A percentile compares a stretch with the other conserved stretches of the same genome.
Evolutionary conservation across 2,113 vertebrate genomes (phyloP).

Genomic region (Actenoides lindsayi): DNA sequence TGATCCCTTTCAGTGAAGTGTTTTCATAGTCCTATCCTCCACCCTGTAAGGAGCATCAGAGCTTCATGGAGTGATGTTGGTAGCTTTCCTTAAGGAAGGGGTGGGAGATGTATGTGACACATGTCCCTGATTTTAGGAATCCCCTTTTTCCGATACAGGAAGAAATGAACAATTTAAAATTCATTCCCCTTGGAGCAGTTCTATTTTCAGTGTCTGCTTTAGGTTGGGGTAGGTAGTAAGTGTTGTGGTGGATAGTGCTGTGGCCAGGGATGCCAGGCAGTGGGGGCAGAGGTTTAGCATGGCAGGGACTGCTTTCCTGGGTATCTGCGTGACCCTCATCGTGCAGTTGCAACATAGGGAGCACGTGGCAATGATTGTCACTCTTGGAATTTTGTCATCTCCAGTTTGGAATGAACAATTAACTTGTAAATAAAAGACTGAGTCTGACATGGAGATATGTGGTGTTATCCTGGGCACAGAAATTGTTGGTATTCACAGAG

Average conservation of each 20-base stretch:
- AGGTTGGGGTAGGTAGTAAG: not conserved
- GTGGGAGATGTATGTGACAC: not conserved
- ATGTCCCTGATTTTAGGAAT: not conserved
- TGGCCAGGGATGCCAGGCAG: not conserved
- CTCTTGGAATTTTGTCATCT: not conserved
- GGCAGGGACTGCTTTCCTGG: not conserved
- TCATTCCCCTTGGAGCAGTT: not conserved
- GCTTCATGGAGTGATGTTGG: not conserved
- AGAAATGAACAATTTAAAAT: not conserved
- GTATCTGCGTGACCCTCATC: not conserved
- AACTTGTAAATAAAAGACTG: slow-evolving; percentile 2
- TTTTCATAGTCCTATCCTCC: not conserved
- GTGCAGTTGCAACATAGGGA: fast-evolving
- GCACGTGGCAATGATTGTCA: not conserved
- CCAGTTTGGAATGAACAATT: not conserved
- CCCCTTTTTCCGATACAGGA: not conserved
- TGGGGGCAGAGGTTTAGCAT: not conserved
- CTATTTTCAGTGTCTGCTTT: not conserved
- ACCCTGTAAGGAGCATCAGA: not conserved
- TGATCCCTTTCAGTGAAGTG: not conserved
- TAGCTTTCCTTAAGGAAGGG: not conserved
- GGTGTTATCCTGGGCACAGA: not conserved
- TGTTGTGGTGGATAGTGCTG: not conserved
- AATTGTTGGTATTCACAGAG: not conserved
- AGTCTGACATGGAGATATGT: not conserved